Conservation (phyloP, 2,888 invertebrate genomes). For the Caenorhabditis uteleia region DNA sequence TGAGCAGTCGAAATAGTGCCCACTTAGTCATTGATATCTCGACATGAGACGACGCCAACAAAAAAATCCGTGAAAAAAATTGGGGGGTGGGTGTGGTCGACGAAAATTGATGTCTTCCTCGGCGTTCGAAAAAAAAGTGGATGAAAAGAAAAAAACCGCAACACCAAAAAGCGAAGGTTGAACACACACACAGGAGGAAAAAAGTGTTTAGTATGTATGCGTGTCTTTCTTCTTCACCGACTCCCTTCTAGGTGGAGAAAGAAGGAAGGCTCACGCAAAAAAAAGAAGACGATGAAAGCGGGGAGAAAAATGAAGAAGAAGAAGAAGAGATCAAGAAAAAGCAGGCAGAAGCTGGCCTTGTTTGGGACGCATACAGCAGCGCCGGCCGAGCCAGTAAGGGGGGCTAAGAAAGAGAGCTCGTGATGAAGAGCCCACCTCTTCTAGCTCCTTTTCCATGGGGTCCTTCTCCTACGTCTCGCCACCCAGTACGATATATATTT, state of each 20-base stretch:
- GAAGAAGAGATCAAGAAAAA: background rate
- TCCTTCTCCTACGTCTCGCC: too few species aligned
- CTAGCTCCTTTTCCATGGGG: too few species aligned
- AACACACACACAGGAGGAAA: conserved; percentile 8
- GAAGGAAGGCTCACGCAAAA: too few species aligned
- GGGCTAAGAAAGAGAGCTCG: background rate
- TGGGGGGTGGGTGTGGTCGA: too few species aligned
- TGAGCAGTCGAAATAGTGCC: too few species aligned
- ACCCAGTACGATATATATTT: too few species aligned
- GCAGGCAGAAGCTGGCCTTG: background rate
- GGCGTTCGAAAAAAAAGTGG: background rate
- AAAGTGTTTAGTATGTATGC: conserved; percentile 41
- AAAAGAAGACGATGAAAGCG: background rate
- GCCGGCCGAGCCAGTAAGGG: too few species aligned
- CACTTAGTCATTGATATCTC: too few species aligned
- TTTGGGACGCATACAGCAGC: background rate
- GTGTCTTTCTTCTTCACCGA: conserved; percentile 11
- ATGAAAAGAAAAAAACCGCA: background rate
- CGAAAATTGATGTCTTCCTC: too few species aligned
- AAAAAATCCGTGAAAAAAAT: too few species aligned
- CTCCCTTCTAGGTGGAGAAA: background rate
- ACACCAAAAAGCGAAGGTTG: conserved; percentile 17
- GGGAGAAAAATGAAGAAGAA: background rate
- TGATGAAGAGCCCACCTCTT: background rate
- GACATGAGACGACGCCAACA: too few species aligned